Evolutionary conservation across 2,113 vertebrate genomes (phyloP), one percentile per base, ranked within the genome.

Genomic region (Periophthalmodon schlosseri): DNA sequence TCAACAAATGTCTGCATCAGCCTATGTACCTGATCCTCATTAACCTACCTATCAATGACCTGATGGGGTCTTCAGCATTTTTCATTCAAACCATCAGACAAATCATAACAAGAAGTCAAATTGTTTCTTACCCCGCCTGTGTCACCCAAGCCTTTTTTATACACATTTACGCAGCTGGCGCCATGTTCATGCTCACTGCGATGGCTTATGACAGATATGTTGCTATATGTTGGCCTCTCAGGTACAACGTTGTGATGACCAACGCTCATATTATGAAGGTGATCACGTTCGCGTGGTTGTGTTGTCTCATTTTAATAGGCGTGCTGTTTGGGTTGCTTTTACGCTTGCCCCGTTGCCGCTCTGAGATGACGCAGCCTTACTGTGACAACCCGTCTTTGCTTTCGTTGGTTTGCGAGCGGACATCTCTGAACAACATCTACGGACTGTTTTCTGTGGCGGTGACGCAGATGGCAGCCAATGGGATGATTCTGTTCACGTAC

Each of bases 191-290:
- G 60, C 79, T 94, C 47, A 70, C 66, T 21, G 91, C 82, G 3
- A 94, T 94, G 93, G 91, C 94, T 0, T 94, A 94, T n/a, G 93
- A 94, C 39, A 76, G 93, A 78, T 94, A 93, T 70, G 76, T 94
- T 2, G 94, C 94, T 8, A 94, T 94, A 72, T 94, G 93, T 47
- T 72, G 18, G 7, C 93, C 94, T 20, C 77, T 94, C 82, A 91
- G 83, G 46, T 94, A 94, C 83, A 89, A 71, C 72, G 75, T 76
- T 1, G 63, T 92, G 4, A 94, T 94, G 92, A 93, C 76, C 0
- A 75, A 84, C 14, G 56, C 57, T 10, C 86, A 90, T 2, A 18
- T 92, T 0, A 83, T 90, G 76, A 91, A 28, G 61, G 64, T 94
- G n/a, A 92, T 93, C 23, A 73, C 82, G 1, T 0, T 52, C 1